Conservation (phyloP, 1,140 invertebrate genomes). For the Euwallacea fornicatus region DNA sequence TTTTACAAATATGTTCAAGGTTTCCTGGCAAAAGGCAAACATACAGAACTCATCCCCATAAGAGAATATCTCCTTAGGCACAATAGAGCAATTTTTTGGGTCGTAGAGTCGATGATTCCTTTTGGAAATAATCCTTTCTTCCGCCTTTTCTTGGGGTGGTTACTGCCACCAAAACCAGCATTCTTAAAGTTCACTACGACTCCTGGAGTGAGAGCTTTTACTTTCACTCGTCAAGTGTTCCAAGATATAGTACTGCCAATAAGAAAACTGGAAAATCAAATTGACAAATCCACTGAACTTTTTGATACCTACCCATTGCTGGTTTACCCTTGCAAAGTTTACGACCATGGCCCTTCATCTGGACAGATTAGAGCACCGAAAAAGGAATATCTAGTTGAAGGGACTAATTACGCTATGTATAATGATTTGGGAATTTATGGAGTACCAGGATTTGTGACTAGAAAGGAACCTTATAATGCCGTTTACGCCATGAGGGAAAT, state of each 20-base stretch:
- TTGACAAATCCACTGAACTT: constrained; percentile 56
- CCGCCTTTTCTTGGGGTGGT: constrained; percentile 52
- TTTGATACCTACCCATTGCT: constrained; percentile 60
- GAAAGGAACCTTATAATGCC: constrained; percentile 57
- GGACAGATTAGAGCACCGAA: constrained; percentile 56
- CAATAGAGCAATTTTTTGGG: constrained; percentile 62
- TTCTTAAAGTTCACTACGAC: constrained; percentile 61
- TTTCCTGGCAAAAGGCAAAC: constrained; percentile 54
- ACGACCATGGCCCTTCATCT: constrained; percentile 56
- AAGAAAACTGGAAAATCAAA: constrained; percentile 58
- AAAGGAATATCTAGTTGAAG: constrained; percentile 56
- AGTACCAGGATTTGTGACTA: constrained; percentile 58
- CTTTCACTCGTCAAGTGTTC: constrained; percentile 61
- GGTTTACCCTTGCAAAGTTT: constrained; percentile 61
- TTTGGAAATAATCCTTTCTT: constrained; percentile 57
- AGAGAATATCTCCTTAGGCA: constrained; percentile 60
- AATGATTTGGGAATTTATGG: constrained; percentile 63
- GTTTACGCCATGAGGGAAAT: constrained; percentile 59
- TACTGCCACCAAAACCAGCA: constrained; percentile 58
- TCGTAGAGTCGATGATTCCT: constrained; percentile 59
- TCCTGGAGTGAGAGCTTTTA: constrained; percentile 58
- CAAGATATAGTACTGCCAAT: constrained; percentile 63
- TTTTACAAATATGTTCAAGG: constrained; percentile 67
- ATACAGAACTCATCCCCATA: constrained; percentile 60
- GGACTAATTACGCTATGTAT: constrained; percentile 58